Evolutionary conservation across 2,888 invertebrate species (phyloP), one percentile per base, ranked within the genome.

Genomic region (Hetaerina titia): DNA sequence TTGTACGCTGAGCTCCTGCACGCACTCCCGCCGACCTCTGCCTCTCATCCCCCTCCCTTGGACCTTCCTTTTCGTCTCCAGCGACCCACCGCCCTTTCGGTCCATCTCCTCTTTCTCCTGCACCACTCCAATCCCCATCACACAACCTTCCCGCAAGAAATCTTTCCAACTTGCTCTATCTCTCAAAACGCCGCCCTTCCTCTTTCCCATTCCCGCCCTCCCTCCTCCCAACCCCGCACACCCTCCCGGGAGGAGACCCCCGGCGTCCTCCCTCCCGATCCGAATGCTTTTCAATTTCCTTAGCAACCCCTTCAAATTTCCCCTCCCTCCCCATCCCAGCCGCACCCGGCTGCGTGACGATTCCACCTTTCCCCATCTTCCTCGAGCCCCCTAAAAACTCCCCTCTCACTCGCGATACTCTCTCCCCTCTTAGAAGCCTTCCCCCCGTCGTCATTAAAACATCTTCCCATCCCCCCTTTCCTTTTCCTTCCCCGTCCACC

Each of bases 261-360:
- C 89, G 19, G 15, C 45, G 56, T 2, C 57, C 57, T 89, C 90
- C 64, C 90, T 63, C 90, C 31, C 31, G 64, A 60, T 90, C 63
- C 90, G 45, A 64, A 63, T 58, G 63, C 90, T 90, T 90, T 90
- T 90, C 90, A 90, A 90, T 90, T 64, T 90, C 90, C 90, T 88
- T 58, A 64, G 64, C 90, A 19, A 90, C 90, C 64, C 90, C 31
- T 63, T 64, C 64, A 64, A 45, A 60, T 31, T 25, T 45, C 88
- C 31, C 88, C 25, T 45, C n/a, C n/a, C 15, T 56, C 88, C 25
- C 9, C 2, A 15, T 15, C 88, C 88, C 88, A 4, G 19, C 88
- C 88, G 13, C 17, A 22, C 69, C 69, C 69, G 69, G 7, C 69
- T 69, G 6, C n/a, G n/a, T 69, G n/a, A 69, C 15, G 69, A 45